Conservation (phyloP, 2,113 vertebrate species). For the Trogon melanurus region DNA sequence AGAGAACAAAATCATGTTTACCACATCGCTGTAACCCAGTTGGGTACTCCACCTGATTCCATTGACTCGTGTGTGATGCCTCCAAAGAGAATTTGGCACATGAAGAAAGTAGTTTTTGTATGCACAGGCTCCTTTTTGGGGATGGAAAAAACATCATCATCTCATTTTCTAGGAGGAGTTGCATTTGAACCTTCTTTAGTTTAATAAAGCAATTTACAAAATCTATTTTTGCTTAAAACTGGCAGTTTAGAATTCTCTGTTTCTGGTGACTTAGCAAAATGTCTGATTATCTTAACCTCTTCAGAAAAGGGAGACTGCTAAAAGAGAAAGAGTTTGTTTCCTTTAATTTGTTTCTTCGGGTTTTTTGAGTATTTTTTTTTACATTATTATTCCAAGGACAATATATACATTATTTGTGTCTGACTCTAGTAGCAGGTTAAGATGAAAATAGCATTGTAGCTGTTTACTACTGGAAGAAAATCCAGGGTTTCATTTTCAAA, state of each 20-base stretch:
- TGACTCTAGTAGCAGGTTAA: neutral
- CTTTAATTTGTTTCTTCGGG: no score
- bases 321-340: neutral
- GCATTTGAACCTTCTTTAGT: neutral
- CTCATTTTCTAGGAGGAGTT: neutral
- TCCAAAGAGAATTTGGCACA: neutral
- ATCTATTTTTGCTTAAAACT: neutral
- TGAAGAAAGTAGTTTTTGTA: rapidly evolving
- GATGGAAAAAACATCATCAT: neutral
- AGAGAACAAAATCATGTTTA: neutral
- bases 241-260: neutral
- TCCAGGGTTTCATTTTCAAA: constrained; percentile 44
- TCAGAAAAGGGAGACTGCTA: neutral
- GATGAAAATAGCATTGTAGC: constrained; percentile 42
- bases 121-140: neutral
- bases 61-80: neutral
- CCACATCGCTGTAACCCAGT: rapidly evolving
- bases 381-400: neutral
- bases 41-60: neutral
- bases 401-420: neutral
- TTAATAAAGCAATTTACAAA: neutral
- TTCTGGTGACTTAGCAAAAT: neutral
- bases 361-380: neutral
- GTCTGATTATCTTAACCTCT: neutral
- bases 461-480: constrained; percentile 34